phyloP scores from a whole-genome alignment of 2,888 invertebrate species.

The Periphyllus acericola region DNA sequence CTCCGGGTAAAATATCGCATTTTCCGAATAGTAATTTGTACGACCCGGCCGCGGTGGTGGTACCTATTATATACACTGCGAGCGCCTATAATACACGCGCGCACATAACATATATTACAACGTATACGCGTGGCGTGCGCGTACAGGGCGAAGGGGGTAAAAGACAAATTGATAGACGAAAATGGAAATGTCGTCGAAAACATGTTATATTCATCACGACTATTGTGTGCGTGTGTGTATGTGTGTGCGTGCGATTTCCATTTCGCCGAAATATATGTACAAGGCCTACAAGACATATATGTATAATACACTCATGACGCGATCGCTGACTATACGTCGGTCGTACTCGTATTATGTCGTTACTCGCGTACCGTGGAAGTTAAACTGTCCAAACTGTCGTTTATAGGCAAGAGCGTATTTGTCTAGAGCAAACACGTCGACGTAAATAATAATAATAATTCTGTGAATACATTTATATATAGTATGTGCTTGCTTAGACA shows the following conservation, averaged over 20 bases:
- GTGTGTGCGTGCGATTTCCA: not conserved
- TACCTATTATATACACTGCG: no score
- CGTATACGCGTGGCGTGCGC: no score
- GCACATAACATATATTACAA: not conserved
- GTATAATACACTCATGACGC: no score
- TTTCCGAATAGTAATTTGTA: slow-evolving; percentile 50
- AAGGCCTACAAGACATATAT: no score
- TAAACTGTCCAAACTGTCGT: not conserved
- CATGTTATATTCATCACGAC: not conserved
- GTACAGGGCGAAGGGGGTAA: not conserved
- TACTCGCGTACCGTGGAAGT: not conserved
- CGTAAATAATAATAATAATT: not conserved
- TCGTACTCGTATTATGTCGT: not conserved
- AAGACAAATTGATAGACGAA: slow-evolving; percentile 47
- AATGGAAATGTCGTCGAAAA: slow-evolving; percentile 45
- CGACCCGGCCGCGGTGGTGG: not conserved
- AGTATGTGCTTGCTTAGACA: no score
- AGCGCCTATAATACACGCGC: no score
- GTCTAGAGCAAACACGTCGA: not conserved
- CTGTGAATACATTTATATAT: no score
- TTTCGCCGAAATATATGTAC: not conserved
- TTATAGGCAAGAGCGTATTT: not conserved
- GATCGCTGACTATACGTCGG: no score
- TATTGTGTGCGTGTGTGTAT: no score
- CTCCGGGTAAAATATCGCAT: not conserved